Evolutionary conservation across 2,888 invertebrate genomes (phyloP).

Genomic region (Psylliodes chrysocephalus): DNA sequence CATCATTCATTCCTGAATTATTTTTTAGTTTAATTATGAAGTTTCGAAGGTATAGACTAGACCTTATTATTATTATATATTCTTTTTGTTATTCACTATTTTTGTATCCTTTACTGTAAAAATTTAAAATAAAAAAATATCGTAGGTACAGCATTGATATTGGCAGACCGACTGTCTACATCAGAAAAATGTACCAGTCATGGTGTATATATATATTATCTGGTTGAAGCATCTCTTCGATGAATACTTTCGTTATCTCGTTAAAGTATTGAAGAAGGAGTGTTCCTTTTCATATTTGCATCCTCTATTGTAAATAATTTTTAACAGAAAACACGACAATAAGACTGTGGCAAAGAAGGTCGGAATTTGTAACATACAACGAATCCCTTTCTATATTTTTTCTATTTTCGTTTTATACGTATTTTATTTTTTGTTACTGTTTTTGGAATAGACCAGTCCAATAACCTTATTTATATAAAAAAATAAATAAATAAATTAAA

Average conservation of each 20-base stretch:
- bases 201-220: conserved; percentile 14
- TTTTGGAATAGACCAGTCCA: no score
- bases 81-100: no score
- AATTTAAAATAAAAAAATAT: neutral
- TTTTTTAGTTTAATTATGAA: no score
- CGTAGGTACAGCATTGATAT: neutral
- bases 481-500: no score
- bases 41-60: no score
- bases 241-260: conserved; percentile 26
- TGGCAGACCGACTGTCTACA: neutral
- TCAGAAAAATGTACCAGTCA: conserved; percentile 20
- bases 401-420: no score
- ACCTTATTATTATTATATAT: no score
- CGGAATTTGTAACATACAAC: conserved; percentile 9
- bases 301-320: conserved; percentile 21
- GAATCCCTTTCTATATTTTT: no score
- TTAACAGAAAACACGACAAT: conserved; percentile 18
- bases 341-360: neutral
- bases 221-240: conserved; percentile 2
- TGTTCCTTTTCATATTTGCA: conserved; percentile 25
- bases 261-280: conserved; percentile 24
- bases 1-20: no score
- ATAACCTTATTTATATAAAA: no score
- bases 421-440: no score
- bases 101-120: no score